Percentiles rank a stretch among this genome's conserved stretches.
phyloP scores from a whole-genome alignment of 2,888 invertebrate genomes.

The Apodemia zela region DNA sequence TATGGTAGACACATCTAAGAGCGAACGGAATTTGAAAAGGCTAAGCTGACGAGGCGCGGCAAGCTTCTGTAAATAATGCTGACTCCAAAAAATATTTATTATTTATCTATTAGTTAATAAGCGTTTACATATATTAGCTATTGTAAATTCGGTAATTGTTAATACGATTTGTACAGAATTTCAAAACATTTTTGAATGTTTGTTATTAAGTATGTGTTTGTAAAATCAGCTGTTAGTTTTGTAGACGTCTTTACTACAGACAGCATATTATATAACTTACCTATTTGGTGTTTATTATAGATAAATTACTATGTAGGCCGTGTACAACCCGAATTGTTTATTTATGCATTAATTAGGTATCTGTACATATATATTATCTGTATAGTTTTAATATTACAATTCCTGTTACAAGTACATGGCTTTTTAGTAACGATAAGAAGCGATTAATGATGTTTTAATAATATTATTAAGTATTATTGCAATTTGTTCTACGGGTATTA shows the following conservation, averaged over 20 bases:
- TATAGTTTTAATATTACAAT: constrained; percentile 26
- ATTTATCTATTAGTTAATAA: constrained; percentile 66
- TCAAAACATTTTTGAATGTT: constrained; percentile 10
- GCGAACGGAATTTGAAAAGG: constrained; percentile 38
- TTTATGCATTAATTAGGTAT: constrained; percentile 7
- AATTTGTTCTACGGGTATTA: constrained; percentile 81
- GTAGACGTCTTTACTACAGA: constrained; percentile 1
- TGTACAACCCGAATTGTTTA: constrained; percentile 24
- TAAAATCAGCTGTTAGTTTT: constrained; percentile 2
- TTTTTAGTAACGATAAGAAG: constrained; percentile 22
- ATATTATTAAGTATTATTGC: constrained; percentile 48
- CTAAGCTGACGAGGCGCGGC: constrained; percentile 50
- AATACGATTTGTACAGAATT: constrained; percentile 36
- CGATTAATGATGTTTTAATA: constrained; percentile 25
- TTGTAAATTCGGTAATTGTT: constrained; percentile 47
- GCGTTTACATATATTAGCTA: constrained; percentile 38
- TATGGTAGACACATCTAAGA: not conserved
- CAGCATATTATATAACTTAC: constrained; percentile 8
- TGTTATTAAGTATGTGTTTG: constrained; percentile 7
- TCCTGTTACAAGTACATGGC: constrained; percentile 26
- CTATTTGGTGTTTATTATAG: constrained; percentile 17
- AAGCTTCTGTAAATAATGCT: constrained; percentile 77
- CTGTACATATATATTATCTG: constrained; percentile 8
- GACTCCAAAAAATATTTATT: constrained; percentile 73
- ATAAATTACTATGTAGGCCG: constrained; percentile 17